These are phyloP conservation scores for Pantherophis alleghaniensis DNA, from an alignment of 2,797 vertebrate genomes.

Conservation along the genomic window DNA sequence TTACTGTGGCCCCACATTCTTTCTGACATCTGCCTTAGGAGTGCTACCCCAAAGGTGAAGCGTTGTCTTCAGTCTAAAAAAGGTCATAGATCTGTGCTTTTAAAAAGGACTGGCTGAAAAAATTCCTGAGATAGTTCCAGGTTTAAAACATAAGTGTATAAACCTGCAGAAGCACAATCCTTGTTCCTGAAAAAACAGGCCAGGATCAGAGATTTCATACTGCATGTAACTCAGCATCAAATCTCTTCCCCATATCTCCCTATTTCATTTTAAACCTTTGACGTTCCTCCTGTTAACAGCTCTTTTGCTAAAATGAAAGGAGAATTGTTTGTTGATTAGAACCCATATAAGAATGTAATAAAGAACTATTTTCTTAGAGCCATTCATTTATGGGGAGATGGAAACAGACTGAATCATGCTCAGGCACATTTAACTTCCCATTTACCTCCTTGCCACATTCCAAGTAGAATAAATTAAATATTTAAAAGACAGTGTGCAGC, in stretches of 20 bases:
- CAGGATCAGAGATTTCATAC: background rate
- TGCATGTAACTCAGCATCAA: background rate
- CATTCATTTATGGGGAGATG: slow-evolving; percentile 25
- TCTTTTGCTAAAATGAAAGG: background rate
- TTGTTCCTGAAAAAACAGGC: background rate
- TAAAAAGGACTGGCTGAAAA: background rate
- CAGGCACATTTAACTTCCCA: slow-evolving; percentile 49
- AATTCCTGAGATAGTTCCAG: background rate
- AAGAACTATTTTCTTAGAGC: background rate
- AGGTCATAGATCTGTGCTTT: background rate
- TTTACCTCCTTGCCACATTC: slow-evolving; percentile 62
- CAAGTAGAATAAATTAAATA: slow-evolving; percentile 79
- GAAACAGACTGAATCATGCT: slow-evolving; percentile 46
- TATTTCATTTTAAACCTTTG: background rate
- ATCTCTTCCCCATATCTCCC: background rate
- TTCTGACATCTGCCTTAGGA: background rate
- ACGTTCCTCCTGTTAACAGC: background rate
- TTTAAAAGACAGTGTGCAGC: slow-evolving; percentile 79
- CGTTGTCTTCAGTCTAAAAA: background rate
- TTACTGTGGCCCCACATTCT: background rate
- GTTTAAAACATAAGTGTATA: background rate
- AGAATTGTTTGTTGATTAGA: background rate
- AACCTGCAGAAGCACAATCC: background rate
- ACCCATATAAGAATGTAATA: background rate
- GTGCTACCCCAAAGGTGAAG: background rate